phyloP scores from a whole-genome alignment of 2,113 vertebrate species.

The Sceloporus tristichus region DNA sequence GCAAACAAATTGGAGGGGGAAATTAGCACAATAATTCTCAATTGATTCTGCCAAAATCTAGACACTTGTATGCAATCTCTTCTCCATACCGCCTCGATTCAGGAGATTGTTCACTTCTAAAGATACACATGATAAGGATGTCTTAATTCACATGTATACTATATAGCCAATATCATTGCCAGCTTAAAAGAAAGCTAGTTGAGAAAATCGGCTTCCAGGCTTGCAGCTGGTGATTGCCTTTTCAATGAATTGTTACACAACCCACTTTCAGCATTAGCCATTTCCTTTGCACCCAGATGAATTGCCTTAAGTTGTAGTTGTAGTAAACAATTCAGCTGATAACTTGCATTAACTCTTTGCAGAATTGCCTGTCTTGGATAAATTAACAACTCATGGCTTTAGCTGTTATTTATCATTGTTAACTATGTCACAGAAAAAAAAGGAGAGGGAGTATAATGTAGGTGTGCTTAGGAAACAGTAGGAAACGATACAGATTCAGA shows the following conservation, averaged over 20 bases:
- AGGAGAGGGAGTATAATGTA: background rate
- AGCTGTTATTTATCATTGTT: background rate
- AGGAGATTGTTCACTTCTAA: slow-evolving; percentile 48
- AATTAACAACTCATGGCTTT: slow-evolving; percentile 48
- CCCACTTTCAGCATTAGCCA: slow-evolving; percentile 61
- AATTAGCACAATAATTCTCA: background rate
- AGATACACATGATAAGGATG: slow-evolving; percentile 39
- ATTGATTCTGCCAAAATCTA: slow-evolving; percentile 42
- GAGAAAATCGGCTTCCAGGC: slow-evolving; percentile 61
- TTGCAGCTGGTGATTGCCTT: slow-evolving; percentile 61
- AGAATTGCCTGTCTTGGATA: slow-evolving; percentile 52
- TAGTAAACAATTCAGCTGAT: slow-evolving; percentile 46
- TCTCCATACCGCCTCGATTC: slow-evolving; percentile 45
- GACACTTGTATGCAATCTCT: slow-evolving; percentile 35
- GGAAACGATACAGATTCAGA: background rate
- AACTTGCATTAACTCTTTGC: slow-evolving; percentile 48
- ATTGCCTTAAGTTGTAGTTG: slow-evolving; percentile 62
- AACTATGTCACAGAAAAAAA: slow-evolving; percentile 1
- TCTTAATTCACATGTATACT: slow-evolving; percentile 23
- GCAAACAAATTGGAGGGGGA: background rate
- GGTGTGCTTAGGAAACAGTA: background rate
- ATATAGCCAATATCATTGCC: slow-evolving; percentile 36
- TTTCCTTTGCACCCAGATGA: slow-evolving; percentile 54
- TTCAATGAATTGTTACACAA: slow-evolving; percentile 65
- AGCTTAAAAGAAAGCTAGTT: slow-evolving; percentile 58